Base-by-base conservation (phyloP, 1,140 invertebrate species). In the Bombus confusus region DNA sequence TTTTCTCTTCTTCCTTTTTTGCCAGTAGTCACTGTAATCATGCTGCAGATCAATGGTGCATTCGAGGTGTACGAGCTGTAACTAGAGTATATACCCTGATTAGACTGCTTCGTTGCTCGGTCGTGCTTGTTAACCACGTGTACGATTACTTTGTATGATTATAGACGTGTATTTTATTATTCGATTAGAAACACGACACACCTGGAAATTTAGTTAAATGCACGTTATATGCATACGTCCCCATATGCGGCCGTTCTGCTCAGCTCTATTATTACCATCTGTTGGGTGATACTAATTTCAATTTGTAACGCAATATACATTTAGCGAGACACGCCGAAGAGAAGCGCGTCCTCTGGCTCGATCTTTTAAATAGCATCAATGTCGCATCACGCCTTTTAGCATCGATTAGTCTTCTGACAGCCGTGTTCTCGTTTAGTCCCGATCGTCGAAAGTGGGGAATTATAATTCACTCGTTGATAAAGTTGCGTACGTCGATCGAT, bases 41-140 rank as follows among this genome's bases (percentile, higher is more conserved):
- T n/a, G 34, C 73, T 66, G 39, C 72, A 43, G 25, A 75, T 18
- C 15, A 25, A 73, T 73, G 57, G 25, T 68, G 74, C 82, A 78
- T 69, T 52, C 73, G 43, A 83, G 31, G 18, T 2, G 3, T n/a
- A 62, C 75, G 52, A 78, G 37, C 66, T 72, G 66, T 79, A 84
- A 39, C 28, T 39, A 79, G 31, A 47, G 37, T 28, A 69, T n/a
- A 71, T 41, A 39, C 37, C n/a, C n/a, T 73, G 28, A 47, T 18
- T 69, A 69, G 73, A 39, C 25, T 47, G 81, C 76, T 84, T 79
- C 52, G 76, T 84, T 84, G 76, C 52, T 84, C 41, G 37, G 64
- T 72, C 47, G 47, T 25, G 69, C 39, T 72, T 72, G 39, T 43
- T 72, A 28, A 28, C 41, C 41, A 72, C 22, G 22, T 71, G 12